Conservation (phyloP, 2,888 invertebrate genomes). For the Dascillus cervinus region DNA sequence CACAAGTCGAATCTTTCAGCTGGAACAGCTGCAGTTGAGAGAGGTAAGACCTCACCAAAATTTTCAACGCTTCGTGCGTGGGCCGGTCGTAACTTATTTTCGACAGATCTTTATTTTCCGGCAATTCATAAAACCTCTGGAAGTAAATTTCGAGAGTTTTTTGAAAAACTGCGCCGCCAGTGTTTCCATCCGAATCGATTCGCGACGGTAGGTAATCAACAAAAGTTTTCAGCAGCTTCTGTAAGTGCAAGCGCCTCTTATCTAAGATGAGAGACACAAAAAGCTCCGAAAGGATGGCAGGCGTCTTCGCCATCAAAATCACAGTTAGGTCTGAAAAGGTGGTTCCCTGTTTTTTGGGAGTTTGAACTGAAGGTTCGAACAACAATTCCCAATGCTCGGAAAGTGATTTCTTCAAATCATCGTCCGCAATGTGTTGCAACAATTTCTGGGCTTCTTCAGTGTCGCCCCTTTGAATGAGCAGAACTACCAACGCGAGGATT, state of each 20-base stretch:
- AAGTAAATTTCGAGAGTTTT: constrained; percentile 47
- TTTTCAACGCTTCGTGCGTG: constrained; percentile 49
- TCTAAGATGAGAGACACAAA: constrained; percentile 44
- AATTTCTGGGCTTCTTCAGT: constrained; percentile 42
- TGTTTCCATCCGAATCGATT: constrained; percentile 49
- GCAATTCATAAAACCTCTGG: constrained; percentile 31
- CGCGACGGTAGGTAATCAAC: constrained; percentile 60
- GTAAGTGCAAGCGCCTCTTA: constrained; percentile 38
- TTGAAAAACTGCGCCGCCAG: constrained; percentile 44
- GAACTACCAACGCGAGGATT: constrained; percentile 42
- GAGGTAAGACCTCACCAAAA: constrained; percentile 55
- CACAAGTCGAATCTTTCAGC: constrained; percentile 24
- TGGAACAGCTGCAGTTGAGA: constrained; percentile 38
- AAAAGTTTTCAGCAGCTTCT: constrained; percentile 47
- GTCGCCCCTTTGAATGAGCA: constrained; percentile 48
- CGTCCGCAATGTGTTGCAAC: constrained; percentile 40
- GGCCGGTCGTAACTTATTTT: constrained; percentile 42
- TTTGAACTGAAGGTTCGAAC: constrained; percentile 41
- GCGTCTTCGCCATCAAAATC: constrained; percentile 44
- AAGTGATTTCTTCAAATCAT: constrained; percentile 39
- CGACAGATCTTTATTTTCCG: constrained; percentile 30
- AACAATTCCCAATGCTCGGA: constrained; percentile 45
- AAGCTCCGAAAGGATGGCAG: constrained; percentile 42
- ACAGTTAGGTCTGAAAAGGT: constrained; percentile 51
- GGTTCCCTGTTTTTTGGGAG: constrained; percentile 35